phyloP scores from a whole-genome alignment of 2,797 vertebrate genomes.

The Poecilia wingei region DNA sequence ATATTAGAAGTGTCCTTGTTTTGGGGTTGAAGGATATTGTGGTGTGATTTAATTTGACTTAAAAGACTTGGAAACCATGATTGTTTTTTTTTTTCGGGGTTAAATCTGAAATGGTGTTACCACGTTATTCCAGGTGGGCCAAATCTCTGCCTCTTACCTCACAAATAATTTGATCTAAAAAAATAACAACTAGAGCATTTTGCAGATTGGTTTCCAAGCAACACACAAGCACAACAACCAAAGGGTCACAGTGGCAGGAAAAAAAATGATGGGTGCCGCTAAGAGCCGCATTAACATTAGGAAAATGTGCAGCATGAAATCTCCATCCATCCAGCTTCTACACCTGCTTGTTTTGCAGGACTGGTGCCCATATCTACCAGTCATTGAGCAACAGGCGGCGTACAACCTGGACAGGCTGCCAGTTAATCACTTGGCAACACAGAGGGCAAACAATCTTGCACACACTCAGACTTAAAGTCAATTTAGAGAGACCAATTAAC shows the following conservation, averaged over 20 bases:
- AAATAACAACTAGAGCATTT: not conserved
- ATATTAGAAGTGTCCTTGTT: slow-evolving; percentile 51
- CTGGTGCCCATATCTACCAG: not conserved
- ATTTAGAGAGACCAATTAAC: too few relatives aligned
- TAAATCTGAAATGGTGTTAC: slow-evolving; percentile 1
- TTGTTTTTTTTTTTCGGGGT: not conserved
- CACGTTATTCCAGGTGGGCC: not conserved
- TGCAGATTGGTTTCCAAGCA: slow-evolving; percentile 4
- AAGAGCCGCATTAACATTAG: not conserved
- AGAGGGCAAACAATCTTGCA: not conserved
- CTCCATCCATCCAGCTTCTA: not conserved
- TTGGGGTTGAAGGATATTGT: slow-evolving; percentile 34
- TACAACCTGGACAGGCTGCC: not conserved
- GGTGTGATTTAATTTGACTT: not conserved
- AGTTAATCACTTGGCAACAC: not conserved
- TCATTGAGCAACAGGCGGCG: not conserved
- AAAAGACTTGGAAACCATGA: not conserved
- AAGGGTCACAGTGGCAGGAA: not conserved
- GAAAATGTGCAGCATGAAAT: not conserved
- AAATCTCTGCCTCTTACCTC: not conserved
- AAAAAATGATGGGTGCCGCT: not conserved
- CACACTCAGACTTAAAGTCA: too few relatives aligned
- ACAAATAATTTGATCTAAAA: not conserved
- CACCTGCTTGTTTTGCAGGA: not conserved
- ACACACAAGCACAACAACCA: slow-evolving; percentile 3